Evolutionary conservation across 2,113 vertebrate species (phyloP).

Genomic region (Opisthocomus hoazin): DNA sequence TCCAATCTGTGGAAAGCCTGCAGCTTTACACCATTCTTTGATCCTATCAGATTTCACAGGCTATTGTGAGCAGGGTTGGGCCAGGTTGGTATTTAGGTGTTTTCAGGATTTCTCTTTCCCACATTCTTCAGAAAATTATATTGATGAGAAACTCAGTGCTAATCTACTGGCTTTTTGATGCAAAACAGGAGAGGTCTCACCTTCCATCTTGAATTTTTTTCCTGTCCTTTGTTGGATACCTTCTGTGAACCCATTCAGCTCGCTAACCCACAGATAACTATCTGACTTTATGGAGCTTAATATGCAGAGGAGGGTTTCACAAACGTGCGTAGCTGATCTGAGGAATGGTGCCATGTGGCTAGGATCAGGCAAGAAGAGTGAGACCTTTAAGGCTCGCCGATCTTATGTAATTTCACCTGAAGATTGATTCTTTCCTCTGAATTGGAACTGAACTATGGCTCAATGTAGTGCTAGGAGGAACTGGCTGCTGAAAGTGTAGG

Average conservation of each 20-base stretch:
- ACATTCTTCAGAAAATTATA: background rate
- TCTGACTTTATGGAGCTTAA: background rate
- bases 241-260: background rate
- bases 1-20: background rate
- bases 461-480: background rate
- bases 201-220: background rate
- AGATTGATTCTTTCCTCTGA: background rate
- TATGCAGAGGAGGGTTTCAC: slow-evolving; percentile 5
- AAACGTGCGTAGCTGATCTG: background rate
- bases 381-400: slow-evolving; percentile 5
- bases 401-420: slow-evolving; percentile 30
- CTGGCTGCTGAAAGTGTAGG: background rate
- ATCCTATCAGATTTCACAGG: background rate
- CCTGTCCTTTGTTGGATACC: background rate
- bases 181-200: background rate
- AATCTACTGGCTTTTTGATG: background rate
- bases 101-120: slow-evolving; percentile 4
- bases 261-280: background rate
- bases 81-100: background rate
- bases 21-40: background rate
- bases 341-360: background rate
- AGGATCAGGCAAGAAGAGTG: background rate
- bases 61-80: background rate
- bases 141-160: background rate
- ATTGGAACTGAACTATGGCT: background rate